A percentile compares a stretch with the other conserved stretches of the same genome.
Conservation (phyloP, 2,113 vertebrate species). For the Macquaria australasica region DNA sequence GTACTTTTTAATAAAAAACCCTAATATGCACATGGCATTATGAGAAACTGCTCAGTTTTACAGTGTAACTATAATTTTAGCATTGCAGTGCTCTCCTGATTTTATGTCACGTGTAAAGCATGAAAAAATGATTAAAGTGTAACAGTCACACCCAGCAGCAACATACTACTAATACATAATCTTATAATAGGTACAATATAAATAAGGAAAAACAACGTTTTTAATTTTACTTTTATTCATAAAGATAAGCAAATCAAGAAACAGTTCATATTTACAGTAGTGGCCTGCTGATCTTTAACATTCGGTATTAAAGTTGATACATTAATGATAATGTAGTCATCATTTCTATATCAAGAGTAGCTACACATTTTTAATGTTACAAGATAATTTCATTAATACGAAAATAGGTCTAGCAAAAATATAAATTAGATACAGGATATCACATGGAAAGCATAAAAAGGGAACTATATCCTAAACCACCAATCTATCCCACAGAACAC, state of each 20-base stretch:
- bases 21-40: background rate
- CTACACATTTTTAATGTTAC: conserved; percentile 38
- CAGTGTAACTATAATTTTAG: background rate
- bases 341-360: conserved; percentile 26
- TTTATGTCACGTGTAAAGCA: background rate
- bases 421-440: conserved; percentile 61
- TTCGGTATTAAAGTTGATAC: conserved; percentile 18
- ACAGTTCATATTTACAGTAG: conserved; percentile 74
- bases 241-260: conserved; percentile 64
- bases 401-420: conserved; percentile 51
- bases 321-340: conserved; percentile 34
- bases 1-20: background rate
- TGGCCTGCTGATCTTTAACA: conserved; percentile 27
- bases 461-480: conserved; percentile 21
- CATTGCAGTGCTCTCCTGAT: background rate
- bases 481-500: conserved; percentile 10
- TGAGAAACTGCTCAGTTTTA: background rate
- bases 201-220: background rate
- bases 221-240: conserved; percentile 62
- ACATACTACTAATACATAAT: background rate
- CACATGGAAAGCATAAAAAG: conserved; percentile 30
- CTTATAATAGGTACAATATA: background rate
- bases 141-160: background rate
- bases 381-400: conserved; percentile 38
- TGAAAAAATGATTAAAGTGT: background rate